Evolutionary conservation across 1,140 invertebrate species (phyloP), one percentile per base, ranked within the genome.

Genomic region (Drosophila murphyi): DNA sequence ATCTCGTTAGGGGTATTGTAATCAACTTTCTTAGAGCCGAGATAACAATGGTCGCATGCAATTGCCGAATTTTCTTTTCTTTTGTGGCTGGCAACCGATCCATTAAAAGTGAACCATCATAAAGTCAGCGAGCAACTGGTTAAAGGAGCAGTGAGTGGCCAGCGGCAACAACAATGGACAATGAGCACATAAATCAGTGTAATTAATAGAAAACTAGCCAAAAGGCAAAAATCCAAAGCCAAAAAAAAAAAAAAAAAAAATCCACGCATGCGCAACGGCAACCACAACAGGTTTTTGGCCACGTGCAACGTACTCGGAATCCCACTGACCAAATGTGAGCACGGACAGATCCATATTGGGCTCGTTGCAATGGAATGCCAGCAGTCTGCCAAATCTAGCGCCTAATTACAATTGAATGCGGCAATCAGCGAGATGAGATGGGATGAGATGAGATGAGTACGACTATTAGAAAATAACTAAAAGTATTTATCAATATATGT

Each of bases 171-270:
- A 90, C 88, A 90, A 90, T 90, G 88, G 76, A 90, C 88, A 90
- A 90, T 90, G 88, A 91, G 73, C 85, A 81, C 88, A 90, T 90
- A 90, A 90, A 90, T 90, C 88, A 90, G 80, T 82, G 83, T 90
- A 90, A 90, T 90, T 90, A 90, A 90, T 91, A 91, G 82, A 88
- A 87, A 87, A 87, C 72, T 87, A 83, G 83, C 85, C 76, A 80
- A 88, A 57, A 52, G 78, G 51, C 52, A 55, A 73, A 72, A 55
- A 20, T 20, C 37, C 7, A 39, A 39, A 43, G 39, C 39, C 10
- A 43, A 41, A 41, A 43, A 43, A n/a, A 43, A 10, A n/a, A n/a
- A 8, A 3, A 1, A 41, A 10, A 3, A n/a, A 10, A 48, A 63
- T 59, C 64, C 64, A 77, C 76, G 76, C 76, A 78, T 78, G 76